Base-by-base conservation (phyloP, 2,888 invertebrate genomes). In the Hesperia comma region DNA sequence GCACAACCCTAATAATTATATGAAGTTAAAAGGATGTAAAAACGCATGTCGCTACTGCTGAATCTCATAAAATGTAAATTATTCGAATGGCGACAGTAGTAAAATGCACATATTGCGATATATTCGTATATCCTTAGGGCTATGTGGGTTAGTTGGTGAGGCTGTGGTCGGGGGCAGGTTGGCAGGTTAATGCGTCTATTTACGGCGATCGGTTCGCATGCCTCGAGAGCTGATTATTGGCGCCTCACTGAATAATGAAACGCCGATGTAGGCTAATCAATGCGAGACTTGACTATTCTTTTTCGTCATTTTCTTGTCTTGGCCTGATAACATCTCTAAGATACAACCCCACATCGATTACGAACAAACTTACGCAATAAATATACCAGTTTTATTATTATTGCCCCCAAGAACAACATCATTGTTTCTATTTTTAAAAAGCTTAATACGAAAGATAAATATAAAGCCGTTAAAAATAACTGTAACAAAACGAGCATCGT, bases 221-320 rank as follows among this genome's bases (percentile, higher is more conserved):
- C 81, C 79, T 76, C 72, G 54, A 78, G 74, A 79, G 78, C 80
- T 82, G 83, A 82, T 85, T 84, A 86, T 83, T 84, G 86, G 86
- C 87, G 87, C 86, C 85, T 81, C 77, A 68, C 80, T 86, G 85
- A 84, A 87, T 88, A 75, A 88, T 88, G 77, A 83, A 83, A 79
- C 77, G 77, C 68, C 79, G 75, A 85, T 85, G 81, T 84, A 75
- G 81, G 83, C 85, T 87, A 87, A 89, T 87, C 83, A 84, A 86
- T 85, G 79, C 80, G 76, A 77, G 72, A 77, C 80, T 78, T 79
- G 79, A 77, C 69, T 66, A 70, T 71, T 70, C 63, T 69, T 66
- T 76, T 76, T 76, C 69, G 67, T 74, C 69, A 55, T 73, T 77
- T 75, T 76, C 69, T 74, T 71, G 69, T 73, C 74, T 70, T 70